Conservation (phyloP, 2,797 vertebrate genomes). For the Cheirogaleus major region DNA sequence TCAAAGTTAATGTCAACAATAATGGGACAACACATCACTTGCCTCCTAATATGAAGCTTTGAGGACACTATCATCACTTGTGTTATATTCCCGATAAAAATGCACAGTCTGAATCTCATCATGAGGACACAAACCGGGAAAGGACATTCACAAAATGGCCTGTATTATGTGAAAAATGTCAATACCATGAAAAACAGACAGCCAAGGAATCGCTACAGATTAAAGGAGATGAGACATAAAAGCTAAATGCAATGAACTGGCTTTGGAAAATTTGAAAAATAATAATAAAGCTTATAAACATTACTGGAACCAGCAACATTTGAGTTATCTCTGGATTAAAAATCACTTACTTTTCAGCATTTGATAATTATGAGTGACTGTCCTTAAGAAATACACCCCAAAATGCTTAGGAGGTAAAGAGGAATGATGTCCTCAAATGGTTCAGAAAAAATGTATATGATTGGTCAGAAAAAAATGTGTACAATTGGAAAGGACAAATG, state of each 20-base stretch:
- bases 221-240: not conserved
- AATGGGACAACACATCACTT: not conserved
- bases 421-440: not conserved
- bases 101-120: not conserved
- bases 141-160: not conserved
- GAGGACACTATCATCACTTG: not conserved
- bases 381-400: not conserved
- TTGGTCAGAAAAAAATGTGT: not conserved
- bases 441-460: not conserved
- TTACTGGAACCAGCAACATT: not conserved
- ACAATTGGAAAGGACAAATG: not conserved
- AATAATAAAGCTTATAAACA: not conserved
- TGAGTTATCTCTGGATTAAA: not conserved
- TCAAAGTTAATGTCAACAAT: not conserved
- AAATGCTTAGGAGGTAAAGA: not conserved
- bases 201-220: not conserved
- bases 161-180: not conserved
- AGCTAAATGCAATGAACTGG: not conserved
- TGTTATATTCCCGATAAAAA: not conserved
- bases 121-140: not conserved
- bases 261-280: not conserved
- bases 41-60: not conserved
- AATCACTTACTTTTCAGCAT: not conserved
- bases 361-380: not conserved
- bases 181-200: not conserved